Conservation (phyloP, 2,113 vertebrate genomes). For the Ceyx margarethae region DNA sequence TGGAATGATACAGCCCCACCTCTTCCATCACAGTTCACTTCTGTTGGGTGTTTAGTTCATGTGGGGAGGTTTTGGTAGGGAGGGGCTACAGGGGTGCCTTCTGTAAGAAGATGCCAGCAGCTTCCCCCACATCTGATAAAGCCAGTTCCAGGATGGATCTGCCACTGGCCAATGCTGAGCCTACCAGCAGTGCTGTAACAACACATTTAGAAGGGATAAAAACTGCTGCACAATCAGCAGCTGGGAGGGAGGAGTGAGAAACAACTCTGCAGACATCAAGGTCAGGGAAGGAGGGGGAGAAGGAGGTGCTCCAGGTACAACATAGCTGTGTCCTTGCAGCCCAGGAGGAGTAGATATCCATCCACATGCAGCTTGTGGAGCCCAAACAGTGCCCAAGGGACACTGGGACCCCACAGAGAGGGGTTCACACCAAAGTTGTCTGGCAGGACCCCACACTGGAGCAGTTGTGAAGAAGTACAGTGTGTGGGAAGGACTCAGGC, state of each 20-base stretch:
- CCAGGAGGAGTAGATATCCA: background rate
- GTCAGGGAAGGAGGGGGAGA: background rate
- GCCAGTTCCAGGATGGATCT: background rate
- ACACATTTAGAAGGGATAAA: background rate
- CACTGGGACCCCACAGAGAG: rapidly evolving
- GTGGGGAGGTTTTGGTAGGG: background rate
- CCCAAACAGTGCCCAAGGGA: rapidly evolving
- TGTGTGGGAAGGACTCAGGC: background rate
- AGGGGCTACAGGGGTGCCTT: background rate
- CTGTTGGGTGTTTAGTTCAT: background rate
- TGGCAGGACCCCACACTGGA: background rate
- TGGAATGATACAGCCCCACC: background rate
- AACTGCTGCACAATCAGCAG: background rate
- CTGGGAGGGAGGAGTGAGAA: background rate
- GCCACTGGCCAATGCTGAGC: background rate
- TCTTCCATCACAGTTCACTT: background rate
- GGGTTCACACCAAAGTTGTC: background rate
- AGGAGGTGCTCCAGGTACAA: background rate
- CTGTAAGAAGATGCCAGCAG: background rate
- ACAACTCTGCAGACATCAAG: background rate
- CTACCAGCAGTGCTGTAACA: background rate
- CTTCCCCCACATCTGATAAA: background rate
- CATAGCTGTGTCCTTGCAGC: background rate
- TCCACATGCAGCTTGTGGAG: background rate
- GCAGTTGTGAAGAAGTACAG: background rate